phyloP scores from a whole-genome alignment of 2,888 invertebrate genomes.

The Aquatica leii region DNA sequence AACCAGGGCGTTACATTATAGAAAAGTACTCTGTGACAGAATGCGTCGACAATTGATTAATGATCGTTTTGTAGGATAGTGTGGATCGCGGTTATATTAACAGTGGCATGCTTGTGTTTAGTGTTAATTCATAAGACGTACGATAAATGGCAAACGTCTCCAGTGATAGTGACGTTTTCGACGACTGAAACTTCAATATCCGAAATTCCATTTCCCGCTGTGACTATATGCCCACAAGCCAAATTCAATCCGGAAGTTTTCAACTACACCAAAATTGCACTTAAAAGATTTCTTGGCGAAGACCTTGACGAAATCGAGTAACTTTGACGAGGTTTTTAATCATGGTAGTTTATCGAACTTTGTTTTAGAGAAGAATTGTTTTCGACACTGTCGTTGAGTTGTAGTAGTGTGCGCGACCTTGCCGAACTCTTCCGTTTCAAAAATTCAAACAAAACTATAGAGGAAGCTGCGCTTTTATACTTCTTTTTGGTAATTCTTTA shows the following conservation, averaged over 20 bases:
- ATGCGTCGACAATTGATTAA: neutral
- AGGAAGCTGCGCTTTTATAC: neutral
- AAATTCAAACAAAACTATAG: neutral
- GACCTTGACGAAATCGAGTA: constrained; percentile 45
- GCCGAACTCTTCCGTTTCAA: neutral
- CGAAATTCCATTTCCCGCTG: constrained; percentile 65
- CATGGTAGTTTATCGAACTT: no score
- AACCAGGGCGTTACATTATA: constrained; percentile 52
- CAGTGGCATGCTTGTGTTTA: constrained; percentile 62
- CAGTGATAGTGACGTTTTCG: constrained; percentile 79
- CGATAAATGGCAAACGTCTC: constrained; percentile 76
- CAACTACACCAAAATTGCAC: constrained; percentile 63
- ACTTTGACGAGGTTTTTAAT: constrained; percentile 45
- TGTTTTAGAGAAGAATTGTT: neutral
- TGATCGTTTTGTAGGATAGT: constrained; percentile 4
- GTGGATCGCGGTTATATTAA: neutral
- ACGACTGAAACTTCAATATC: constrained; percentile 76
- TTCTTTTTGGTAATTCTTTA: neutral
- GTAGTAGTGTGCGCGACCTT: neutral
- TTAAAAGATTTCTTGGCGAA: neutral
- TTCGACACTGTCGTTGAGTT: neutral
- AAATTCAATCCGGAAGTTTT: constrained; percentile 67
- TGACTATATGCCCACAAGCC: constrained; percentile 64
- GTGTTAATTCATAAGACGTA: constrained; percentile 71
- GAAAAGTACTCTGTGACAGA: constrained; percentile 47